Base-by-base conservation (phyloP, 2,888 invertebrate genomes). In the Drosophila prolongata region DNA sequence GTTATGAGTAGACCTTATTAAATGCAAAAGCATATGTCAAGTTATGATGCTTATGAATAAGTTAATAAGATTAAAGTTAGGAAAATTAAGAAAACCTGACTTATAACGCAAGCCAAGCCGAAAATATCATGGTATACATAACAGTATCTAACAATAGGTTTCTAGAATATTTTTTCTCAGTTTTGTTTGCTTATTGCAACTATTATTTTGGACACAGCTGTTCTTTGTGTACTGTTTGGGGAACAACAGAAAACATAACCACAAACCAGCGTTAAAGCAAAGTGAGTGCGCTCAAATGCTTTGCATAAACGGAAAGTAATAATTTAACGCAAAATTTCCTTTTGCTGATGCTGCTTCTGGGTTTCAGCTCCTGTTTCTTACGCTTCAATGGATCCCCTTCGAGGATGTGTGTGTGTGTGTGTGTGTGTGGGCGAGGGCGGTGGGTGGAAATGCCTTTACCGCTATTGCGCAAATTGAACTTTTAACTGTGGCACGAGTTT, bases 261-360 rank as follows among this genome's bases (percentile, higher is more conserved):
- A 58, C 71, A 70, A 77, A 35, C 65, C 75, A 77, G 64, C 71
- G 75, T 64, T 62, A 75, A 66, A 73, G 75, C 75, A 76, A 85
- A 77, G 76, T 84, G 88, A 82, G 79, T 68, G 75, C 75, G 78
- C 72, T 87, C 82, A 79, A 85, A 89, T 88, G 90, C 90, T 89
- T 85, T 80, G 80, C 80, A 84, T 90, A 87, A 89, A 83, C 90
- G 90, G 88, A 90, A 91, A 89, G 90, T 90, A 90, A 90, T 89
- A 91, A 91, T 90, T 90, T 90, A 90, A 90, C 87, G 90, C 81
- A 89, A 89, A 90, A 89, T 87, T 81, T 89, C 83, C 78, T 90
- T 87, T 79, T 88, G 84, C 89, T 89, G 89, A 88, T 70, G 61
- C 27, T 60, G 71, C 37, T 68, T 65, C 19, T 43, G 75, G 49